Base-by-base conservation (phyloP, 2,888 invertebrate species). In the Seira sanloemensis region DNA sequence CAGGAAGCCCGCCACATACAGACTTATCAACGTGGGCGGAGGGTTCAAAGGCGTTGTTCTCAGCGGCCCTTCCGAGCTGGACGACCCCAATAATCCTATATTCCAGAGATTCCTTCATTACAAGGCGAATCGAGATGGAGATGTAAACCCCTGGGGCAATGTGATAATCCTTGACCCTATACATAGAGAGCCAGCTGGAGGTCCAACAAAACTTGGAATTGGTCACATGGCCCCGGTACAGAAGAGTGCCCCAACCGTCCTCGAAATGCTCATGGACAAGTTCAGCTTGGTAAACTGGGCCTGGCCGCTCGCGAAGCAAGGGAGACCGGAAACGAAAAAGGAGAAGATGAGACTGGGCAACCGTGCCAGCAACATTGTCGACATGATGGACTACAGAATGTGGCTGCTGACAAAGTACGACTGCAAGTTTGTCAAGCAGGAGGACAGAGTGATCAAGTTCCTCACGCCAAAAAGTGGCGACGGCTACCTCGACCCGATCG, bases 41-140 rank as follows among this genome's bases (percentile, higher is more conserved):
- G 78, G 78, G 9, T 62, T 62, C 7, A 78, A 78, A 37, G 78
- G 69, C 1, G 69, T 78, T 1, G 25, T 78, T 19, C 27, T 78
- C 16, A 50, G 72, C 12, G 72, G 72, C 2, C 18, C 62, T 9
- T 76, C 25, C 1, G 58, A 75, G 16, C 19, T 77, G 19, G 65
- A 71, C 25, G 71, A 82, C 26, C 68, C 82, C 1, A 77, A 82
- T 54, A 74, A 76, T 23, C 82, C 82, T 0, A 25, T 82, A 18
- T 82, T 82, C 54, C 76, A 77, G 23, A 24, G 65, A 66, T 82
- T 72, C 25, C 71, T 82, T 2, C 82, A 77, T 23, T 82, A 65
- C 66, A 77, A 71, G 19, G 69, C 82, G 0, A 67, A 72, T 9
- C 69, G 27, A n/a, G 66, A 65, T 54, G 77, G 77, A 23, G 71